Evolutionary conservation across 2,113 vertebrate species (phyloP), one percentile per base, ranked within the genome.

Genomic region (Neofelis nebulosa): DNA sequence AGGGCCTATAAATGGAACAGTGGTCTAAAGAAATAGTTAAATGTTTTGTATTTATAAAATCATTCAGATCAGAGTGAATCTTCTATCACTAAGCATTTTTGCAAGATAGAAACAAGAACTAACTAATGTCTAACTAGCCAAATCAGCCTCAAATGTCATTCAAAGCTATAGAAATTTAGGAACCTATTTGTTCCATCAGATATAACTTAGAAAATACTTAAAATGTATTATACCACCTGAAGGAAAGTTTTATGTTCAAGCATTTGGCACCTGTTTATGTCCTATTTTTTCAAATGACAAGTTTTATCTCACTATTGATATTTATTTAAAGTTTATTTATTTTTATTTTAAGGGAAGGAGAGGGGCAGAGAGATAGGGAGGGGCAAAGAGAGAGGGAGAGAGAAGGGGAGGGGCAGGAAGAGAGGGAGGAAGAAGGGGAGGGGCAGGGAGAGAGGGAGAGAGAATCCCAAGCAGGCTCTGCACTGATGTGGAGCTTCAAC

Each of bases 91-190:
- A 93, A 98, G 48, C 79, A 45, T 74, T 98, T 91, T 97, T 97
- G 78, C 92, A 91, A 95, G 50, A 86, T 41, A 95, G 79, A 76
- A 96, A 69, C 69, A 92, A 97, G 97, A 79, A 69, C 18, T 95
- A 98, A 98, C 85, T 84, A 91, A 66, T 82, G 91, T 97, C 97
- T 98, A 98, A 96, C 97, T 95, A 97, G 85, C 82, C 36, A 97
- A 93, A 94, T 91, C 27, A 95, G 69, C 29, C 68, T 68, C 52
- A 97, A 95, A 80, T 98, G 50, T 81, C 91, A 86, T 89, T 4
- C 23, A 78, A 36, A 23, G 36, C 38, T 63, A 13, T 48, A 95
- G n/a, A 92, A 69, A 13, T 95, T 83, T 93, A 84, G 0, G 0
- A 23, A 92, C 7, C 41, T 96, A 92, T 57, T 27, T 93, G 4